These are phyloP conservation scores for Polymixis flavicincta DNA, from an alignment of 2,888 invertebrate species.

Conservation along the genomic window DNA sequence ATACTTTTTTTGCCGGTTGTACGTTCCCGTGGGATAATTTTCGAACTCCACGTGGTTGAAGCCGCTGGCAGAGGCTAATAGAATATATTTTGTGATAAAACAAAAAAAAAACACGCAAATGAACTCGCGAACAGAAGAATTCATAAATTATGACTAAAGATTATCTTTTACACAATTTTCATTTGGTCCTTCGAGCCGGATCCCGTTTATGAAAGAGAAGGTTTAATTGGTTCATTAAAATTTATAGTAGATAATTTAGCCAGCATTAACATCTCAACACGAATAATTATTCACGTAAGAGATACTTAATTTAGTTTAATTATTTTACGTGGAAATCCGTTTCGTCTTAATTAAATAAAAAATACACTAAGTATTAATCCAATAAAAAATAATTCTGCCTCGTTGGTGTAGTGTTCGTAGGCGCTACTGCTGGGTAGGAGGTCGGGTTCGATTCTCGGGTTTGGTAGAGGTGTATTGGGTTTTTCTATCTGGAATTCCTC, in stretches of 20 bases:
- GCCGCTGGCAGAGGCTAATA: too few species aligned
- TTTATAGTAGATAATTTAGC: background rate
- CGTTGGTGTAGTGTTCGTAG: background rate
- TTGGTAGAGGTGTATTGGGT: background rate
- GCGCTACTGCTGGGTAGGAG: background rate
- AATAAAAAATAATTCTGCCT: background rate
- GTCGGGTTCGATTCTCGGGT: background rate
- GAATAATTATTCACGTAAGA: background rate
- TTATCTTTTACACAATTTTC: background rate
- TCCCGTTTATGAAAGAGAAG: background rate
- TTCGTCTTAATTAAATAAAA: background rate
- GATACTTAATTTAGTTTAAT: background rate
- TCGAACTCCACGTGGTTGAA: too few species aligned
- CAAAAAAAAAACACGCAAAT: too few species aligned
- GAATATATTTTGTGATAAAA: too few species aligned
- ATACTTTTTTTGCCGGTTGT: too few species aligned
- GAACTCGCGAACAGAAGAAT: too few species aligned
- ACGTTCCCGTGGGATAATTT: too few species aligned
- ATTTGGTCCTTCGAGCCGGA: conserved; percentile 35
- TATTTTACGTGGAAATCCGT: background rate
- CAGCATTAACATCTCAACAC: background rate
- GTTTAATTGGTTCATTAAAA: background rate
- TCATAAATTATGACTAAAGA: too few species aligned
- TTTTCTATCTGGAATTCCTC: background rate
- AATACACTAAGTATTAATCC: background rate